phyloP scores from a whole-genome alignment of 2,113 vertebrate genomes.

The Stercorarius parasiticus region DNA sequence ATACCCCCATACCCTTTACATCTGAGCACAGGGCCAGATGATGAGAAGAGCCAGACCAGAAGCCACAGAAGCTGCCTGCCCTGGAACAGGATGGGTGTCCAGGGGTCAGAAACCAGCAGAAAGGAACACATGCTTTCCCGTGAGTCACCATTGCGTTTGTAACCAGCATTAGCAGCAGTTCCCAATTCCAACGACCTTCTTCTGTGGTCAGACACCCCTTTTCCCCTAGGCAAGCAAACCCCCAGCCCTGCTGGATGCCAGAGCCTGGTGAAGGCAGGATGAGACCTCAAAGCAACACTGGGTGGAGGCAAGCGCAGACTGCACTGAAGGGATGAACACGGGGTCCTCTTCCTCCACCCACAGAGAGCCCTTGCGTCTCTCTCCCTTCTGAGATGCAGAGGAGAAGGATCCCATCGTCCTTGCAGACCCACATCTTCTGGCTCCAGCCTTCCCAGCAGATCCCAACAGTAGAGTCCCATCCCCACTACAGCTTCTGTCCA shows the following conservation, averaged over 20 bases:
- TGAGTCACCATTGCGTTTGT: not conserved
- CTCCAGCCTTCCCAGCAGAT: not conserved
- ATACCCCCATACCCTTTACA: not conserved
- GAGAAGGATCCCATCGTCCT: fast-evolving
- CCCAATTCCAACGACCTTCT: fast-evolving
- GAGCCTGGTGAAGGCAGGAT: not conserved
- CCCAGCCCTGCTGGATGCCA: not conserved
- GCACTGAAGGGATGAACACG: not conserved
- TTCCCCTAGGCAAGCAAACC: not conserved
- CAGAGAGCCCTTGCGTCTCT: not conserved
- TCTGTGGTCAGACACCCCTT: not conserved
- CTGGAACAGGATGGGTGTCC: fast-evolving
- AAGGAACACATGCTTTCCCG: fast-evolving
- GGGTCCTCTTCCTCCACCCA: not conserved
- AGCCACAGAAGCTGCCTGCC: not conserved
- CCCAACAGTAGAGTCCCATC: not conserved
- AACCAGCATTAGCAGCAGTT: not conserved
- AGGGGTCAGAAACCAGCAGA: not conserved
- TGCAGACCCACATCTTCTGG: not conserved
- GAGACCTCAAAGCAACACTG: not conserved
- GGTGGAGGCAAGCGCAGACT: not conserved
- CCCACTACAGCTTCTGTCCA: not conserved
- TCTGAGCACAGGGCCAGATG: not conserved
- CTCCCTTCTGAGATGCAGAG: not conserved
- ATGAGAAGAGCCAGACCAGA: not conserved